These are phyloP conservation scores for Siderastrea siderea DNA, from an alignment of 92 coral and sea anemone genomes.

Conservation along the genomic window DNA sequence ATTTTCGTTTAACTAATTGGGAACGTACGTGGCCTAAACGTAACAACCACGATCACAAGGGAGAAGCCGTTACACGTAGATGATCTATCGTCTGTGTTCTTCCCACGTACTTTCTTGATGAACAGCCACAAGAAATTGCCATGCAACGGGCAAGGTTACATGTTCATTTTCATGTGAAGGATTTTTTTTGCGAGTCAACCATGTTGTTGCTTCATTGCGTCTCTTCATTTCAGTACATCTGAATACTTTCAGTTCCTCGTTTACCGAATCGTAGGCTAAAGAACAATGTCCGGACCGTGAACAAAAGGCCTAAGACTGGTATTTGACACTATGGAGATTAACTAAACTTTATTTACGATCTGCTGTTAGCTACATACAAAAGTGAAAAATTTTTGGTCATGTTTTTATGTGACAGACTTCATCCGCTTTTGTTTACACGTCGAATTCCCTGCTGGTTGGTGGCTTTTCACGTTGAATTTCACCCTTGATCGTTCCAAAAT, in stretches of 20 bases:
- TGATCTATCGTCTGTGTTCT: neutral
- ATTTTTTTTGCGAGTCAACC: neutral
- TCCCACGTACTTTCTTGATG: neutral
- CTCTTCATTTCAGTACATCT: neutral
- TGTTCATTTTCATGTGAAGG: constrained; percentile 4
- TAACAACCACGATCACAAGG: constrained; percentile 4
- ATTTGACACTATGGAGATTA: neutral
- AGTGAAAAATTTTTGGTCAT: neutral
- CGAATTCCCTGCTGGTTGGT: neutral
- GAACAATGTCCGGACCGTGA: neutral
- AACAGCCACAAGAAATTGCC: neutral
- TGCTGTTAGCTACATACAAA: neutral
- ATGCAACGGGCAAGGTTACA: neutral
- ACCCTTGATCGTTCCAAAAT: neutral
- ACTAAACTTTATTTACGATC: neutral
- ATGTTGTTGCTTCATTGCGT: neutral
- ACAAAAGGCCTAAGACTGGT: neutral
- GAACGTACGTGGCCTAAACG: neutral
- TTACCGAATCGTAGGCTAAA: neutral
- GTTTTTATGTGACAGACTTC: neutral
- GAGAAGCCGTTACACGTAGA: neutral
- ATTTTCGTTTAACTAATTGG: constrained; percentile 4
- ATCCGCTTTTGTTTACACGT: neutral
- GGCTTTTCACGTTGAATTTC: neutral
- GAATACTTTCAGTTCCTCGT: neutral